Conservation (phyloP, 2,888 invertebrate species). For the Hyppa rectilinea region DNA sequence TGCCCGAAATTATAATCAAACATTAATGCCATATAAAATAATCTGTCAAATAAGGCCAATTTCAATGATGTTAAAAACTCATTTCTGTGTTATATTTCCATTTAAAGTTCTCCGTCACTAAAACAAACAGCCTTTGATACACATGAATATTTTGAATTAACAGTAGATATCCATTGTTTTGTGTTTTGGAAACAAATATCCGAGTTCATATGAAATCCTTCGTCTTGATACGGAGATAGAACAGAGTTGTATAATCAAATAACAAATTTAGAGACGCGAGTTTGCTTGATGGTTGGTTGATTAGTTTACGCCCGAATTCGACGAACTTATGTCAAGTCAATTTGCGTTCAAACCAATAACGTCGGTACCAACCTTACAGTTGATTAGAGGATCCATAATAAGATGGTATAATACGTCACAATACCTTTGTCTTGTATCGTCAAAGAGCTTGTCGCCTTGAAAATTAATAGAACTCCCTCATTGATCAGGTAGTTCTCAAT, state of each 20-base stretch:
- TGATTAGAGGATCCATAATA: slow-evolving; percentile 52
- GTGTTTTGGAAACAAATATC: slow-evolving; percentile 11
- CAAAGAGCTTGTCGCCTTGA: slow-evolving; percentile 43
- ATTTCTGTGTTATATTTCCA: too few relatives aligned
- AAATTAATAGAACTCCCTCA: slow-evolving; percentile 47
- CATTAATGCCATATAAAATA: too few relatives aligned
- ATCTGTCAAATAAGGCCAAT: too few relatives aligned
- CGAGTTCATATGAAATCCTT: slow-evolving; percentile 21
- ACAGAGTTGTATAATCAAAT: slow-evolving; percentile 64
- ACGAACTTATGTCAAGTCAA: slow-evolving; percentile 67
- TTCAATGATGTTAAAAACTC: too few relatives aligned
- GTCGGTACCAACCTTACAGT: slow-evolving; percentile 37
- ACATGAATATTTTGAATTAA: too few relatives aligned
- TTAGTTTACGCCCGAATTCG: slow-evolving; percentile 69
- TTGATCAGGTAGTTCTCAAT: slow-evolving; percentile 47
- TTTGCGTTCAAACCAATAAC: slow-evolving; percentile 57
- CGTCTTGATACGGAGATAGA: slow-evolving; percentile 43
- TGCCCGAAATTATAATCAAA: too few relatives aligned
- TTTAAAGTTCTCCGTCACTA: too few relatives aligned
- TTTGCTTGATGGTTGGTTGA: slow-evolving; percentile 70
- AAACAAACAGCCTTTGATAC: too few relatives aligned
- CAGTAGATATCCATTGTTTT: slow-evolving; percentile 9
- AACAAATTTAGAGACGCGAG: slow-evolving; percentile 65
- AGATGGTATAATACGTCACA: slow-evolving; percentile 46
- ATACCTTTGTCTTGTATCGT: slow-evolving; percentile 36